Conservation (phyloP, 1,140 invertebrate genomes). For the Drosophila pruinosa region DNA sequence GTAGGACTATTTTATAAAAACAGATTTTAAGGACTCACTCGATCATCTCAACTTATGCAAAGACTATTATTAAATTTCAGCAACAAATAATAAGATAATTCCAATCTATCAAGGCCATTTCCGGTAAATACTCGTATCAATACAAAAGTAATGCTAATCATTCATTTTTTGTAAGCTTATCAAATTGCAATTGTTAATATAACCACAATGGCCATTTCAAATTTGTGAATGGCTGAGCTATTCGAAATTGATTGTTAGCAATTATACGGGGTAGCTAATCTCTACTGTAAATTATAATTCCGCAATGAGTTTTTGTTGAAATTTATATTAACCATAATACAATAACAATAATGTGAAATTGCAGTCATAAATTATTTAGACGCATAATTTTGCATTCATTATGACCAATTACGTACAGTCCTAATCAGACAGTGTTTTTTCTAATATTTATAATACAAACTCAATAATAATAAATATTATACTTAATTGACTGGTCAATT, state of each 20-base stretch:
- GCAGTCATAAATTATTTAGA: slow-evolving; percentile 10
- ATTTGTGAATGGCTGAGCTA: neutral
- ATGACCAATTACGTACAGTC: slow-evolving; percentile 16
- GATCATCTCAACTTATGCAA: neutral
- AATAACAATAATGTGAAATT: slow-evolving; percentile 9
- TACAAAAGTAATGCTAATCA: slow-evolving; percentile 14
- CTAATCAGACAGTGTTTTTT: slow-evolving; percentile 8
- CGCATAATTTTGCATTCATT: slow-evolving; percentile 31
- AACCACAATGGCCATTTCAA: neutral
- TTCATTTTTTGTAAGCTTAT: neutral
- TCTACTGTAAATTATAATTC: slow-evolving; percentile 16
- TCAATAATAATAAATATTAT: slow-evolving; percentile 15
- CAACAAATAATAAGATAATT: slow-evolving; percentile 5
- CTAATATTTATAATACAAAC: slow-evolving; percentile 6
- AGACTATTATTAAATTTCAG: neutral
- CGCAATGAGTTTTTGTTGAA: slow-evolving; percentile 4
- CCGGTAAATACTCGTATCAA: slow-evolving; percentile 1
- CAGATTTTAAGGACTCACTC: neutral
- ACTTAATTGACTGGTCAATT: slow-evolving; percentile 14
- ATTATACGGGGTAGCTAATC: slow-evolving; percentile 15
- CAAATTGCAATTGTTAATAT: slow-evolving; percentile 1
- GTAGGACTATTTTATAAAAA: neutral
- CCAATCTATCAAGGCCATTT: neutral
- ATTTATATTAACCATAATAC: slow-evolving; percentile 28
- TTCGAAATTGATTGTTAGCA: slow-evolving; percentile 17